phyloP scores from a whole-genome alignment of 2,888 invertebrate genomes.

The Julus scandinavius region DNA sequence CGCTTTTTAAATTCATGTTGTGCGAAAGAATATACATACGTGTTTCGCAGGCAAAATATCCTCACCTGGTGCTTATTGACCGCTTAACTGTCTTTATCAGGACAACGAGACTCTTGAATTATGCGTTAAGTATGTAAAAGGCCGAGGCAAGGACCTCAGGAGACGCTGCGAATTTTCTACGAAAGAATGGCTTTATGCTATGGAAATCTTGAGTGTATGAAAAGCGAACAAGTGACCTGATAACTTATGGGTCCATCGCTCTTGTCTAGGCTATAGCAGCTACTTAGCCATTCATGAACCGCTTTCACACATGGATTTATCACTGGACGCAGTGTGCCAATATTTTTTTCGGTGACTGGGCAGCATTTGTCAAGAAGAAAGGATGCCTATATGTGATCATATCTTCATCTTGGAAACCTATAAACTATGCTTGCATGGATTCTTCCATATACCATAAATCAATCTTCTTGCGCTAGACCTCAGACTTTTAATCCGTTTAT shows the following conservation, averaged over 20 bases:
- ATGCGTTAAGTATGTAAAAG: neutral
- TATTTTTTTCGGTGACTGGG: neutral
- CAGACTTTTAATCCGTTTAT: neutral
- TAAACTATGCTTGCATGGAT: neutral
- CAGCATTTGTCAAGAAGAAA: slow-evolving; percentile 7
- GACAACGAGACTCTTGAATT: neutral
- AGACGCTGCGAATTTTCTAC: neutral
- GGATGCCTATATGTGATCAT: neutral
- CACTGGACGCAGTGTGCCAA: neutral
- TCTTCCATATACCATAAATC: neutral
- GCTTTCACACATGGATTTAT: neutral
- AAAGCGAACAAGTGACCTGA: neutral
- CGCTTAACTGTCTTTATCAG: neutral
- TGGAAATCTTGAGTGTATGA: neutral
- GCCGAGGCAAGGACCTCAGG: neutral
- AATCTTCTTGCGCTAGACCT: neutral
- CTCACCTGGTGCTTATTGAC: neutral
- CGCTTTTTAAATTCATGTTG: no score
- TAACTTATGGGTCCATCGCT: neutral
- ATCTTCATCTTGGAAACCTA: neutral
- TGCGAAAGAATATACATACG: no score
- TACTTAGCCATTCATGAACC: slow-evolving; percentile 15
- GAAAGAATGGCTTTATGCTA: neutral
- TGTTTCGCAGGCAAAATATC: no score
- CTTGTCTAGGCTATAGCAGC: neutral